A percentile compares a stretch with the other conserved stretches of the same genome.
Evolutionary conservation across 2,113 vertebrate genomes (phyloP).

Genomic region (Myiagra hebetior): DNA sequence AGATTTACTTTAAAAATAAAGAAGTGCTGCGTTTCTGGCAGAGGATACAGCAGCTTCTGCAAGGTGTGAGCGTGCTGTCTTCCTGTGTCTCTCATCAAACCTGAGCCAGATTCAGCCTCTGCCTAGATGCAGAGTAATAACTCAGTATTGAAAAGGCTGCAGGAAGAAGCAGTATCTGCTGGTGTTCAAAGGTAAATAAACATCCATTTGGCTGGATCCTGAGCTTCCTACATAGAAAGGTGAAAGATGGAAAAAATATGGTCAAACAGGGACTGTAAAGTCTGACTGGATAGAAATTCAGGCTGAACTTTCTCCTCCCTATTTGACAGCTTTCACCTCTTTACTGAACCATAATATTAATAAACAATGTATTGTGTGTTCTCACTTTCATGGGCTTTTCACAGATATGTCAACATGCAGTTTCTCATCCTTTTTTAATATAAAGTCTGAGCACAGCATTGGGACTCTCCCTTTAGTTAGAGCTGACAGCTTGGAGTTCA

Average conservation of each 20-base stretch:
- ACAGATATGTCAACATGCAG: background rate
- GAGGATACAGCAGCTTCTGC: background rate
- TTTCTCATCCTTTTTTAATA: constrained; percentile 6
- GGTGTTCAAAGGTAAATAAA: background rate
- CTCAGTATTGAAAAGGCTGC: background rate
- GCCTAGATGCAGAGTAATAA: background rate
- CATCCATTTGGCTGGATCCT: background rate
- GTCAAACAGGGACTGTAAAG: background rate
- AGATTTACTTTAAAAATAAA: background rate
- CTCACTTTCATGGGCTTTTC: background rate
- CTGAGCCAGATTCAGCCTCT: background rate
- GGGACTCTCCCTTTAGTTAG: background rate
- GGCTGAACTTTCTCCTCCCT: background rate
- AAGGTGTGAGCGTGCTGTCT: background rate
- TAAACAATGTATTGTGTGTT: background rate
- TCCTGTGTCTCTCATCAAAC: background rate
- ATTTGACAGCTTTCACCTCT: background rate
- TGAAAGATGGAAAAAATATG: background rate
- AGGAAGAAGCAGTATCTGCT: background rate
- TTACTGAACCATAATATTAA: background rate
- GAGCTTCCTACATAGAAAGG: background rate
- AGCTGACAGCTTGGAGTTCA: background rate
- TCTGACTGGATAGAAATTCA: background rate
- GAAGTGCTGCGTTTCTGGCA: background rate
- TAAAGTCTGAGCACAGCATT: background rate